Evolutionary conservation across 2,888 invertebrate genomes (phyloP).

Genomic region (Tortricodes alternella): DNA sequence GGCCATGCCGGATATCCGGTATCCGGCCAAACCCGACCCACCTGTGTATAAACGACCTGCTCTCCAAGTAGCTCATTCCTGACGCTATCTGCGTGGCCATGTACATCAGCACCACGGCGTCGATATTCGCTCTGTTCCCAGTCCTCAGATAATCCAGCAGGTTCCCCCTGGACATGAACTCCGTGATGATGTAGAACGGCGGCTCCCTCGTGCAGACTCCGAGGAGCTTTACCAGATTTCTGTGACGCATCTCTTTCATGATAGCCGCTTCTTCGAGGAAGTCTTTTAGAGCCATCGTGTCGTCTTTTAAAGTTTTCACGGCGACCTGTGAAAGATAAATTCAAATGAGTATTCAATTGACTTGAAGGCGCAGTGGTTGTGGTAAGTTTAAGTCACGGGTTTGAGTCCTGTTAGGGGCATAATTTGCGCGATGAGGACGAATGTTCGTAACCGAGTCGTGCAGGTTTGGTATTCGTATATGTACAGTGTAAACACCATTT

Average conservation of each 20-base stretch:
- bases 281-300: constrained; percentile 99
- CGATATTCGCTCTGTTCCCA: constrained; percentile 92
- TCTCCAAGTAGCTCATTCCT: constrained; percentile 99
- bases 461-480: too few relatives aligned
- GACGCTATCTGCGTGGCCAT: constrained; percentile 99
- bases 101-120: constrained; percentile 98
- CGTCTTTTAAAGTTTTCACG: constrained; percentile 99
- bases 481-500: too few relatives aligned
- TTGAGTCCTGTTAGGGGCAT: too few relatives aligned
- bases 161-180: constrained; percentile 99
- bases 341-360: too few relatives aligned
- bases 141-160: constrained; percentile 97
- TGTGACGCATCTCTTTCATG: constrained; percentile 99
- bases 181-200: constrained; percentile 99
- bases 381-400: too few relatives aligned
- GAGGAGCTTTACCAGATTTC: constrained; percentile 98
- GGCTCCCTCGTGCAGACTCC: constrained; percentile 99
- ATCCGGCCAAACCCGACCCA: too few relatives aligned
- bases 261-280: constrained; percentile 99
- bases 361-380: too few relatives aligned
- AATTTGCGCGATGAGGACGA: too few relatives aligned
- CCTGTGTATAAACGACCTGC: constrained; percentile 96
- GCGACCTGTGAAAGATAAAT: constrained; percentile 85
- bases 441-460: too few relatives aligned
- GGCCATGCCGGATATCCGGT: too few relatives aligned